A percentile compares a stretch with the other conserved stretches of the same genome.
Conservation (phyloP, 2,797 vertebrate species). For the Diplodus puntazzo region DNA sequence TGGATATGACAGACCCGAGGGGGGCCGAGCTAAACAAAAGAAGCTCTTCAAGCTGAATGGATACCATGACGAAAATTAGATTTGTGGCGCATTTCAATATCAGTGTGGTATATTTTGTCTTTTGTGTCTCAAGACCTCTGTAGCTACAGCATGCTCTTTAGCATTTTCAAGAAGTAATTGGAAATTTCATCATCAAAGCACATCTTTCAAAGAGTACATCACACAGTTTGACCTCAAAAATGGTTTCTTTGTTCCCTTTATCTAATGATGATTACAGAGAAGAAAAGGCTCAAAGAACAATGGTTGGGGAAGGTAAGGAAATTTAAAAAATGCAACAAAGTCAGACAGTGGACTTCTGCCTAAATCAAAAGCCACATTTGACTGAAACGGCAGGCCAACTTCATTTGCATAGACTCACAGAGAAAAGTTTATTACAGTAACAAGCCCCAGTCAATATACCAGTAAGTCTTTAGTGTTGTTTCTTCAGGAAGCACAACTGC, state of each 20-base stretch:
- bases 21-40: conserved; percentile 22
- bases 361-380: background rate
- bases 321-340: conserved; percentile 8
- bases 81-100: conserved; percentile 37
- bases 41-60: conserved; percentile 38
- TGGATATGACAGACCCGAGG: background rate
- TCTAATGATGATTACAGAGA: conserved; percentile 58
- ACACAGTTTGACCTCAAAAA: conserved; percentile 55
- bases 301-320: conserved; percentile 25
- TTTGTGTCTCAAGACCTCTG: conserved; percentile 46
- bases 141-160: conserved; percentile 35
- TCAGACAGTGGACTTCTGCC: background rate
- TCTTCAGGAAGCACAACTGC: background rate
- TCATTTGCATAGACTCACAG: background rate
- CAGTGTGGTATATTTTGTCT: conserved; percentile 41
- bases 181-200: conserved; percentile 81
- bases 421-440: background rate
- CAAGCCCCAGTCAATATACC: conserved; percentile 7
- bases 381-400: conserved; percentile 16
- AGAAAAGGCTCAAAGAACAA: conserved; percentile 47
- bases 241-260: conserved; percentile 54
- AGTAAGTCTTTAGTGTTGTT: background rate
- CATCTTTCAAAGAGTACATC: conserved; percentile 55
- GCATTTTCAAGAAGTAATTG: conserved; percentile 71
- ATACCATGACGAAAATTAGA: conserved; percentile 26